Evolutionary conservation across 1,140 invertebrate species (phyloP).

Genomic region (Rhagoletis zephyria): DNA sequence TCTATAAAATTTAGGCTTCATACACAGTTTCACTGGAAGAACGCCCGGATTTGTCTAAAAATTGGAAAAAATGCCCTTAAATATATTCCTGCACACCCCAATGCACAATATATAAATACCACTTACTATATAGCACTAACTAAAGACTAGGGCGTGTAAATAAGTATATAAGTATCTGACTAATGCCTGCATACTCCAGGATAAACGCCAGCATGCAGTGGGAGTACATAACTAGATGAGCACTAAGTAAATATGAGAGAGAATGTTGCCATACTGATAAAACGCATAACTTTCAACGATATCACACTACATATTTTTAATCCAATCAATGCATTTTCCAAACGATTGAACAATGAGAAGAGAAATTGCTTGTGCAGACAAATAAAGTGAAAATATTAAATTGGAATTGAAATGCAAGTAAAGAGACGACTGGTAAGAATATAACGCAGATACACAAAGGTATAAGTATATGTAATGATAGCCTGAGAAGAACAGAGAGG

Average conservation of each 20-base stretch:
- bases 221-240: background rate
- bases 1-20: no score
- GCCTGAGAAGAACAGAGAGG: background rate
- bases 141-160: no score
- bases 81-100: no score
- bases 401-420: slow-evolving; percentile 47
- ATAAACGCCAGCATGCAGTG: no score
- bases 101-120: no score
- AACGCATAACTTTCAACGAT: slow-evolving; percentile 30
- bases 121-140: no score
- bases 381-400: slow-evolving; percentile 40
- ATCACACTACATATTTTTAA: slow-evolving; percentile 60
- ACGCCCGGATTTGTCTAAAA: no score
- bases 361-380: slow-evolving; percentile 43
- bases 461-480: background rate
- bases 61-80: no score
- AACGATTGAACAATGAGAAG: slow-evolving; percentile 67
- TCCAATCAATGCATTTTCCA: slow-evolving; percentile 71
- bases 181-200: no score
- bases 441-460: slow-evolving; percentile 8
- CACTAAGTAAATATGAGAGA: slow-evolving; percentile 24
- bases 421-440: slow-evolving; percentile 14
- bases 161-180: no score
- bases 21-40: no score
- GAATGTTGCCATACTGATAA: slow-evolving; percentile 22